phyloP scores from a whole-genome alignment of 2,888 invertebrate species.

The Exocentrus adspersus region DNA sequence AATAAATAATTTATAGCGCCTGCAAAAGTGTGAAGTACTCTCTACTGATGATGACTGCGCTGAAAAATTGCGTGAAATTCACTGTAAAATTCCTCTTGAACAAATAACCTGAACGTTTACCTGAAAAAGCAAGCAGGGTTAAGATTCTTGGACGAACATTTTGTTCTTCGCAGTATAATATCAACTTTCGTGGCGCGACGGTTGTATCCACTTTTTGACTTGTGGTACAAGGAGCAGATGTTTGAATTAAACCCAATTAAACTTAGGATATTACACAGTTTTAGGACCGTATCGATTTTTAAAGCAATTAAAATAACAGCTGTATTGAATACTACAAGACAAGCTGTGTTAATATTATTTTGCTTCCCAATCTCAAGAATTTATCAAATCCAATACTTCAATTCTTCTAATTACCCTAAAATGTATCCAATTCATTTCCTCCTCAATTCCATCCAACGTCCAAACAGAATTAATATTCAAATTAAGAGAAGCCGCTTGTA shows the following conservation, averaged over 20 bases:
- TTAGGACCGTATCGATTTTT: not conserved
- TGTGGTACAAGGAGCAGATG: conserved; percentile 3
- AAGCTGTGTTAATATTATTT: too few relatives aligned
- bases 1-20: too few relatives aligned
- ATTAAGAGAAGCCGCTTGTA: not conserved
- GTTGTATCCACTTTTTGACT: conserved; percentile 1
- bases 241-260: not conserved
- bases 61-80: too few relatives aligned
- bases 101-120: too few relatives aligned
- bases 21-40: too few relatives aligned
- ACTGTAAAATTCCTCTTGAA: too few relatives aligned
- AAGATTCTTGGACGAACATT: not conserved
- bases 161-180: not conserved
- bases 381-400: too few relatives aligned
- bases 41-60: too few relatives aligned
- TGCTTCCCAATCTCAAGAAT: too few relatives aligned
- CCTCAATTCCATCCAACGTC: not conserved
- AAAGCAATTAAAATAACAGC: not conserved
- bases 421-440: not conserved
- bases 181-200: conserved; percentile 1
- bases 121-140: too few relatives aligned
- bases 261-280: not conserved
- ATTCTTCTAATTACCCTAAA: too few relatives aligned
- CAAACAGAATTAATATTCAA: conserved; percentile 8
- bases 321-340: too few relatives aligned